Evolutionary conservation across 2,113 vertebrate species (phyloP), one percentile per base, ranked within the genome.

Genomic region (Paralichthys olivaceus): DNA sequence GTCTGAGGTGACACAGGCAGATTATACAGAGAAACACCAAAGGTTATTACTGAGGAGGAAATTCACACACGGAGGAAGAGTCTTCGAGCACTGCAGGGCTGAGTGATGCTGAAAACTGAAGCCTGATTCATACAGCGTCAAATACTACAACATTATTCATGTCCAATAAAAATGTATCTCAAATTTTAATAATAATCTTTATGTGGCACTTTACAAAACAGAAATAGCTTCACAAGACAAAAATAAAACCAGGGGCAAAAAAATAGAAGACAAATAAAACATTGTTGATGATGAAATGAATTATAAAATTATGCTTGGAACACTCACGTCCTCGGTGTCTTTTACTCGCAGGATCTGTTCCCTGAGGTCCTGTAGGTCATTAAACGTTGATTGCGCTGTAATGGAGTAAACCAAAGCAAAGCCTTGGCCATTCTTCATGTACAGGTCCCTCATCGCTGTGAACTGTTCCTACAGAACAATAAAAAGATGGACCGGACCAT

Each of bases 401-500:
- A 99, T 99, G 86, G 98, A 99, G 95, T 99, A 99, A 77, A 99
- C 98, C 95, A 99, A 93, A 93, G 97, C 98, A 86, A 99, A 99
- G 80, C 98, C 98, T 91, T 99, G 98, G 75, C 98, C 98, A 0
- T 99, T 99, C 95, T 99, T 99, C 98, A 99, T 99, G 92, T 99
- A 99, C 81, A 99, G 96, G 94, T 99, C 98, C 90, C 98, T 96
- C 98, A 99, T 99, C 0, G 98, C 98, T 61, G 98, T 99, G 88
- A 99, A 99, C 81, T 99, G 97, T 81, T 99, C 98, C 97, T 99
- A 49, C n/a, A 69, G 57, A 54, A 40, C 53, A 0, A 43, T 1
- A 32, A 57, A n/a, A 19, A 56, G 19, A 54, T 1, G 25, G 19
- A 14, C 54, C 22, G 57, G 0, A 6, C 1, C 65, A 20, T 88